Percentiles rank a stretch among this genome's conserved stretches.
Evolutionary conservation across 2,797 vertebrate genomes (phyloP).

Genomic region (Sebastes diaconus): DNA sequence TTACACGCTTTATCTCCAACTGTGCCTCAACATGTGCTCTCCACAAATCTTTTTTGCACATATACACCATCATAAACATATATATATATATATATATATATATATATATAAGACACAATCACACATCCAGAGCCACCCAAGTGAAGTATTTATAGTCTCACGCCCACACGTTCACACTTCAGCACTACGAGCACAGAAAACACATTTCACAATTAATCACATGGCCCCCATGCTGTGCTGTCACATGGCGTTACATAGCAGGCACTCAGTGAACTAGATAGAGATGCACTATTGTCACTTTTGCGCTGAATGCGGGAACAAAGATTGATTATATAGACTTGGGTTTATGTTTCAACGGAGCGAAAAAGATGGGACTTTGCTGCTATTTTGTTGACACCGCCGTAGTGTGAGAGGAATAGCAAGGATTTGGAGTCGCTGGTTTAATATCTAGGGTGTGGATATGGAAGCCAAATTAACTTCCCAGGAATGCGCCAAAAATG

Average conservation of each 20-base stretch:
- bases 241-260: conserved; percentile 68
- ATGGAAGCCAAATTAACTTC: conserved; percentile 60
- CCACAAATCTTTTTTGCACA: conserved; percentile 56
- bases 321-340: conserved; percentile 14
- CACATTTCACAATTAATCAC: conserved; percentile 73
- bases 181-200: conserved; percentile 55
- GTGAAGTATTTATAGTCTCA: conserved; percentile 68
- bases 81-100: conserved; percentile 1
- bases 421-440: conserved; percentile 39
- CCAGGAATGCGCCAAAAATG: conserved; percentile 59
- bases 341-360: not conserved
- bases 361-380: not conserved
- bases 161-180: conserved; percentile 72
- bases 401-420: conserved; percentile 10
- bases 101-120: conserved; percentile 48
- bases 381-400: conserved; percentile 31
- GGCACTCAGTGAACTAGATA: conserved; percentile 46
- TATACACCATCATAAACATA: conserved; percentile 60
- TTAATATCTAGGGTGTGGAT: conserved; percentile 67
- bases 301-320: conserved; percentile 31
- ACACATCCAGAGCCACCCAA: conserved; percentile 54
- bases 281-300: conserved; percentile 53
- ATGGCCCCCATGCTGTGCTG: conserved; percentile 54
- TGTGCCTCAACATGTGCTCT: conserved; percentile 69
- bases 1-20: conserved; percentile 76